These are phyloP conservation scores for Camptogramma bilineatum DNA, from an alignment of 2,888 invertebrate species.

Conservation along the genomic window DNA sequence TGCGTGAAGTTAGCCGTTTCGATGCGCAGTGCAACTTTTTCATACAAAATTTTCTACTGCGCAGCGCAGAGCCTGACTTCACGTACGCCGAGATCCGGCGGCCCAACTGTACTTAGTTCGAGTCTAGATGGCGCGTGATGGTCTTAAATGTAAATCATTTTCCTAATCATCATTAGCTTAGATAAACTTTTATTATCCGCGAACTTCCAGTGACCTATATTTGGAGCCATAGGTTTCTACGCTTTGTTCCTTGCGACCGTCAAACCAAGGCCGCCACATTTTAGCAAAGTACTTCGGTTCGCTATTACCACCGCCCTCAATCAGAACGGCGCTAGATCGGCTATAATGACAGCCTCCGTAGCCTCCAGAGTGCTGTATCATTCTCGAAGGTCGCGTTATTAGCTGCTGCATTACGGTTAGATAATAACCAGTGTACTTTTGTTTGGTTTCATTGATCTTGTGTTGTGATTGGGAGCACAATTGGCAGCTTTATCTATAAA, in stretches of 20 bases:
- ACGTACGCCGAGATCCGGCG: no score
- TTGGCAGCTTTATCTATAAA: constrained; percentile 13
- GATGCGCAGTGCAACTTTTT: no score
- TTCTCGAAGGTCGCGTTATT: constrained; percentile 53
- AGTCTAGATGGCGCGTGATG: no score
- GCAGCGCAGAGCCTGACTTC: no score
- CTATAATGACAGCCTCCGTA: constrained; percentile 44
- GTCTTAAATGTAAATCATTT: no score
- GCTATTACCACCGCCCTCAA: constrained; percentile 38
- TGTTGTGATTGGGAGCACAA: constrained; percentile 8
- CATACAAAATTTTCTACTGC: no score
- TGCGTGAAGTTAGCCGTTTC: no score
- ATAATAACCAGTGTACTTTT: constrained; percentile 24
- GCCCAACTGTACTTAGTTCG: no score
- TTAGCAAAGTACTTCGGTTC: constrained; percentile 12
- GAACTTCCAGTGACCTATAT: no score
- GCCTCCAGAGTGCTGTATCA: constrained; percentile 30
- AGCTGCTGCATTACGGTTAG: constrained; percentile 54
- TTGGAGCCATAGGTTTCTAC: background rate
- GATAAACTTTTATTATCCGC: no score
- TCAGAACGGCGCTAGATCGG: constrained; percentile 41
- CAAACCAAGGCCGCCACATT: background rate
- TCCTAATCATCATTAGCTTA: no score
- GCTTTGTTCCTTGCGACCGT: background rate
- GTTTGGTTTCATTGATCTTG: constrained; percentile 25